These are phyloP conservation scores for Agonopterix alstromeriana DNA, from an alignment of 2,888 invertebrate genomes.

Conservation along the genomic window DNA sequence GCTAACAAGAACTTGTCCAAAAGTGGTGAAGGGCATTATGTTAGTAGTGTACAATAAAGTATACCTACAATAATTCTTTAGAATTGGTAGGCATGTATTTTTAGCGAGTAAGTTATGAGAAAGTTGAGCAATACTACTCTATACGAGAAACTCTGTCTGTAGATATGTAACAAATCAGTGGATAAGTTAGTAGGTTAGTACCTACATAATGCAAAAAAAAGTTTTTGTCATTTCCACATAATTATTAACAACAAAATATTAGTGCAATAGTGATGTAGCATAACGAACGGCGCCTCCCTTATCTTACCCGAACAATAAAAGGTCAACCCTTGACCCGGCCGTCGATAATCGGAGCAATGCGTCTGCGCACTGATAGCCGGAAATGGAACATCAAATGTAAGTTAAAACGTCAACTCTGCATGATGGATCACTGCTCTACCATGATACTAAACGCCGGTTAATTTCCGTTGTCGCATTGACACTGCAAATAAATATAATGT, in stretches of 20 bases:
- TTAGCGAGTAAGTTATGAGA: no score
- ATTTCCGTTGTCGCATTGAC: constrained; percentile 22
- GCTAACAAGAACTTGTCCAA: no score
- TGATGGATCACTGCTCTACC: constrained; percentile 35
- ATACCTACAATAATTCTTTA: no score
- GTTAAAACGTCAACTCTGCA: constrained; percentile 29
- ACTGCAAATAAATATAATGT: constrained; percentile 14
- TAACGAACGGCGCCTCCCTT: constrained; percentile 36
- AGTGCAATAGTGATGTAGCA: constrained; percentile 22
- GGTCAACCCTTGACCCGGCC: constrained; percentile 43
- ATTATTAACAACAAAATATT: background rate
- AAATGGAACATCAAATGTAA: constrained; percentile 42
- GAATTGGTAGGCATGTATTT: no score
- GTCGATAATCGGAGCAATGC: constrained; percentile 36
- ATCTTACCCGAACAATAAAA: constrained; percentile 47
- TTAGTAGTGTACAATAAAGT: no score
- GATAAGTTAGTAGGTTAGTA: no score
- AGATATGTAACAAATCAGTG: no score
- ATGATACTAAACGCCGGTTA: constrained; percentile 24
- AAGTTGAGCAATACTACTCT: no score
- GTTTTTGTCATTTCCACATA: no score
- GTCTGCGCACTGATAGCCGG: constrained; percentile 38
- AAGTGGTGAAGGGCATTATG: no score
- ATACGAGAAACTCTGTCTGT: no score
- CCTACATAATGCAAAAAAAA: no score